A percentile compares a stretch with the other conserved stretches of the same genome.
Conservation (phyloP, 2,888 invertebrate species). For the Bombylius discolor region DNA sequence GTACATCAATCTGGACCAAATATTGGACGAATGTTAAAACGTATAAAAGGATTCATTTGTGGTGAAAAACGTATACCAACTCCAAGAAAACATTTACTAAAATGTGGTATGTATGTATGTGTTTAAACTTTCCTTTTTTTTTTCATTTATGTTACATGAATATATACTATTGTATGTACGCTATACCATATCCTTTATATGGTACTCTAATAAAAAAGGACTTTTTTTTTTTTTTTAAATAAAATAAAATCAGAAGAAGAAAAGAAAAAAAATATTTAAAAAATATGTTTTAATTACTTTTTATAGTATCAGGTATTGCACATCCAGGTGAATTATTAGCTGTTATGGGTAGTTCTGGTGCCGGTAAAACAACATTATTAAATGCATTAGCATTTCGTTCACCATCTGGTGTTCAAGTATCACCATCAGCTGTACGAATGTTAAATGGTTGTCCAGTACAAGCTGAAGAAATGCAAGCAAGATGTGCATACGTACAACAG, state of each 20-base stretch:
- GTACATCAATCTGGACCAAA: constrained; percentile 39
- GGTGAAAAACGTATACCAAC: constrained; percentile 31
- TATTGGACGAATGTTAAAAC: constrained; percentile 35
- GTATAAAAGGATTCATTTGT: constrained; percentile 36
- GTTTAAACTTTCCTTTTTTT: background rate
- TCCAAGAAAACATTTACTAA: constrained; percentile 56
- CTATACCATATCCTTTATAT: too few relatives aligned
- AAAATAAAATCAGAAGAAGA: background rate
- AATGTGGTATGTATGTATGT: constrained; percentile 45
- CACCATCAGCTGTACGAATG: constrained; percentile 41
- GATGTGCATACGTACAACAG: constrained; percentile 87
- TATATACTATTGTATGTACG: background rate
- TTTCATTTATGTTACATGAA: background rate
- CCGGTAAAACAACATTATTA: constrained; percentile 87
- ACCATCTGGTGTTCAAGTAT: constrained; percentile 51
- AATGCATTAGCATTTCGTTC: constrained; percentile 78
- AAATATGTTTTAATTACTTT: too few relatives aligned
- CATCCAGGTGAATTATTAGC: constrained; percentile 76
- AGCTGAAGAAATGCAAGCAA: constrained; percentile 55
- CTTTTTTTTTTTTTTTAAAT: background rate
- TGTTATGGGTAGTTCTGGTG: constrained; percentile 81
- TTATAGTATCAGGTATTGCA: constrained; percentile 64
- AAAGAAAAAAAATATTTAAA: background rate
- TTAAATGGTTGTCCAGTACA: constrained; percentile 67
- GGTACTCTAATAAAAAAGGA: background rate